These are phyloP conservation scores for Crypturellus undulatus DNA, from an alignment of 2,113 vertebrate species.

Conservation along the genomic window DNA sequence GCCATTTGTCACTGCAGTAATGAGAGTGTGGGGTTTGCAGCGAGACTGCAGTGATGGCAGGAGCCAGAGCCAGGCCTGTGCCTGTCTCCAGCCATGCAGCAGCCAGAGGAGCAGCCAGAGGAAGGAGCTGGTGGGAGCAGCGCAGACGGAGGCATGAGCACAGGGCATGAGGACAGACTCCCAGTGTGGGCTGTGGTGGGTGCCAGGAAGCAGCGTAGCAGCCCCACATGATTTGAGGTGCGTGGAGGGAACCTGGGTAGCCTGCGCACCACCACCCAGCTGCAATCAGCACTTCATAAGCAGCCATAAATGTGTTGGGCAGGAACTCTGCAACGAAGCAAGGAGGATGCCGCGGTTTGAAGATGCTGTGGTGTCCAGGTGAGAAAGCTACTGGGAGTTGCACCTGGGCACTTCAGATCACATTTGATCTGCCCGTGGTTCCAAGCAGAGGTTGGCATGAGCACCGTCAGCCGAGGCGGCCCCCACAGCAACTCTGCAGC, in stretches of 20 bases:
- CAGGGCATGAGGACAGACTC: background rate
- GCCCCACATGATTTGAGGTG: accelerated
- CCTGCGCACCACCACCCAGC: background rate
- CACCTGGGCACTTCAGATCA: accelerated
- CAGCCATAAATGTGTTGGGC: background rate
- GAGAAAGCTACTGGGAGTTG: background rate
- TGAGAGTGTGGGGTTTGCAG: background rate
- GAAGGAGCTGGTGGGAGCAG: background rate
- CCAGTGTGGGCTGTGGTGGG: background rate
- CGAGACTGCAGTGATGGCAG: background rate
- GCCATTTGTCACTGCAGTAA: background rate
- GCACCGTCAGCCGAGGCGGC: background rate
- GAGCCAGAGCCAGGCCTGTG: background rate
- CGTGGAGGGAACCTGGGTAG: too few relatives aligned
- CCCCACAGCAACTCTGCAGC: accelerated
- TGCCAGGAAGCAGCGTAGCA: background rate
- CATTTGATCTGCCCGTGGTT: too few relatives aligned
- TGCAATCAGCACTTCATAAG: accelerated
- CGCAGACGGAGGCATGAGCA: accelerated
- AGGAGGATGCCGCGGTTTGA: background rate
- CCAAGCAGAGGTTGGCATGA: background rate
- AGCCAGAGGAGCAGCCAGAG: background rate
- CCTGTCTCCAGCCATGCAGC: background rate
- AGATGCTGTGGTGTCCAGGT: background rate
- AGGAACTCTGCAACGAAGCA: background rate